Percentiles rank a stretch among this genome's conserved stretches.
Evolutionary conservation across 2,113 vertebrate genomes (phyloP).

Genomic region (Lonchura striata): DNA sequence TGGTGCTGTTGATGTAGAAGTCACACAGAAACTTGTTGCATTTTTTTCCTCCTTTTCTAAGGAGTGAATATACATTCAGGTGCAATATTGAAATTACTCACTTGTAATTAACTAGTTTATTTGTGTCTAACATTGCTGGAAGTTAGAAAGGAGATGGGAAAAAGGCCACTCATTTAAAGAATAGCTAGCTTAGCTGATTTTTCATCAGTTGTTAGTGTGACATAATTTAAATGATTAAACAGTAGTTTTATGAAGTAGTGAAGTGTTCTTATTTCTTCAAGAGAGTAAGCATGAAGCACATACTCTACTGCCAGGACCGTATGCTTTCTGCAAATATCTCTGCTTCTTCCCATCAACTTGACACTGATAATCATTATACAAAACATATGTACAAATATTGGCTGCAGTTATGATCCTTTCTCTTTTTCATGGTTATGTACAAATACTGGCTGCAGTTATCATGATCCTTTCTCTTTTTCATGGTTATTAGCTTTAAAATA

Average conservation of each 20-base stretch:
- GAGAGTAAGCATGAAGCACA: neutral
- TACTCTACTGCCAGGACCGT: neutral
- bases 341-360: slow-evolving; percentile 9
- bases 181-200: neutral
- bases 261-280: neutral
- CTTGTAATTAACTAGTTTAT: neutral
- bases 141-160: neutral
- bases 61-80: neutral
- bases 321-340: slow-evolving; percentile 5
- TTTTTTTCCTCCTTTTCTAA: neutral
- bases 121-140: neutral
- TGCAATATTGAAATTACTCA: neutral
- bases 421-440: neutral
- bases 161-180: neutral
- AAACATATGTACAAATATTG: neutral
- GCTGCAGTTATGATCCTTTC: neutral
- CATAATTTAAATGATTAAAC: neutral
- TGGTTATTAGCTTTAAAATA: neutral
- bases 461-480: neutral
- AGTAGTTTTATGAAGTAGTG: neutral
- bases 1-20: neutral
- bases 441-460: neutral
- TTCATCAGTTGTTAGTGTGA: neutral
- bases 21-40: neutral
- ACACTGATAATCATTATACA: neutral